Evolutionary conservation across 2,797 vertebrate species (phyloP), one percentile per base, ranked within the genome.

Genomic region (Ptychadena robeensis): DNA sequence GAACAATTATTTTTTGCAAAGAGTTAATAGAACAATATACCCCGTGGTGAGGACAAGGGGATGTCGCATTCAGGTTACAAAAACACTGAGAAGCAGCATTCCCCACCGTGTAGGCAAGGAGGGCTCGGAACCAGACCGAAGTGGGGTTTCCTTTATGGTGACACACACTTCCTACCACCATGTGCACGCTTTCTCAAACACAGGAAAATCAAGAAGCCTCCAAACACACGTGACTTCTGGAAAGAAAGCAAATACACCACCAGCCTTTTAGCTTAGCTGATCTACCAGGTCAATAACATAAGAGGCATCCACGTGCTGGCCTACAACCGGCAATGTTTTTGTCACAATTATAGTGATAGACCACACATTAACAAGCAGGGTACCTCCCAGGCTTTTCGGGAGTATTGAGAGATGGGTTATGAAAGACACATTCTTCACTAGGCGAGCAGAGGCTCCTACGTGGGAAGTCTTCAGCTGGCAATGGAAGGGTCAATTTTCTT

Each of bases 111-210:
- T 57, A 38, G 28, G 14, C 44, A 59, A 63, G 73, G 22, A 82
- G 44, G 70, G 35, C 35, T 40, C 61, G 73, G 80, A 82, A 76
- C 65, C 80, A 76, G 65, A 69, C 67, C 64, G 65, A 66, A 69
- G 25, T 31, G 80, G 37, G 80, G 72, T 35, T 82, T 82, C 80
- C 80, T 82, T 64, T 53, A 48, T 25, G 37, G 72, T 59, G 71
- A 68, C 80, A 35, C 64, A 82, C 72, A 68, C 73, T 82, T 82
- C 80, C 80, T 82, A 44, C 48, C 32, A 44, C 11, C 37, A 61
- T 67, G 28, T 12, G 25, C 59, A 63, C 6, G 15, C 32, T 61
- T 59, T 75, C 65, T 82, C 65, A 57, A 59, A 40, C 61, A 53
- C 25, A 48, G 32, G 14, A 68, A 53, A 81, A 53, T 30, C 53